Conservation (phyloP, 2,797 vertebrate genomes). For the Oreonectes daqikongensis region DNA sequence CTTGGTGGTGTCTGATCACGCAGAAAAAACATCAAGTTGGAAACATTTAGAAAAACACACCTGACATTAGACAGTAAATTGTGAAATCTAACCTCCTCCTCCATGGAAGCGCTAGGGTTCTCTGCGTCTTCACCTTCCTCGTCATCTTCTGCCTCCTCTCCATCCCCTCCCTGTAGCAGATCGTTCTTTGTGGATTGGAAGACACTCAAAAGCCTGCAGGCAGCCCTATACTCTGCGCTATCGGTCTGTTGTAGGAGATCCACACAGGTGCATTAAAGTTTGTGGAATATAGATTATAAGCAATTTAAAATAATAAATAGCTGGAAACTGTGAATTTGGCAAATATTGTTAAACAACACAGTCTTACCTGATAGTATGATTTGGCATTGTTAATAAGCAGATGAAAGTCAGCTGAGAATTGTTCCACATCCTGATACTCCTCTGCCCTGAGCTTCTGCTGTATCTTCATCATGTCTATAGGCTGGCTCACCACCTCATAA, state of each 20-base stretch:
- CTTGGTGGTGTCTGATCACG: constrained; percentile 80
- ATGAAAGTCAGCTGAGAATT: constrained; percentile 93
- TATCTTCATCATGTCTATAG: constrained; percentile 98
- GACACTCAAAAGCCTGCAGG: constrained; percentile 90
- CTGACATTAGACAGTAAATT: not conserved
- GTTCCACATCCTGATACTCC: constrained; percentile 91
- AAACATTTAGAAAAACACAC: not conserved
- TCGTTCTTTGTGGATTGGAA: constrained; percentile 92
- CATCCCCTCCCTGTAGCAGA: constrained; percentile 91
- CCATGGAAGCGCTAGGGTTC: constrained; percentile 84
- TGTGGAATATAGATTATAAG: not conserved
- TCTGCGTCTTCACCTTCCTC: constrained; percentile 91
- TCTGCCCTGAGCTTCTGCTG: constrained; percentile 97
- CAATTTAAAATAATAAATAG: not conserved
- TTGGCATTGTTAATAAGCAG: constrained; percentile 98
- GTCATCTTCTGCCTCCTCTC: constrained; percentile 85
- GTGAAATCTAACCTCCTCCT: constrained; percentile 77
- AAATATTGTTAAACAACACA: not conserved
- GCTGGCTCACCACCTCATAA: constrained; percentile 95
- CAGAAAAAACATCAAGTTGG: not conserved
- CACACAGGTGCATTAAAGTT: not conserved
- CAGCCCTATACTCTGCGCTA: constrained; percentile 91
- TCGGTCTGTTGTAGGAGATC: constrained; percentile 76
- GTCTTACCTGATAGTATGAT: constrained; percentile 90
- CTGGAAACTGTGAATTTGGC: not conserved